Conservation (phyloP, 2,113 vertebrate species). For the Nannobrachium achirus region DNA sequence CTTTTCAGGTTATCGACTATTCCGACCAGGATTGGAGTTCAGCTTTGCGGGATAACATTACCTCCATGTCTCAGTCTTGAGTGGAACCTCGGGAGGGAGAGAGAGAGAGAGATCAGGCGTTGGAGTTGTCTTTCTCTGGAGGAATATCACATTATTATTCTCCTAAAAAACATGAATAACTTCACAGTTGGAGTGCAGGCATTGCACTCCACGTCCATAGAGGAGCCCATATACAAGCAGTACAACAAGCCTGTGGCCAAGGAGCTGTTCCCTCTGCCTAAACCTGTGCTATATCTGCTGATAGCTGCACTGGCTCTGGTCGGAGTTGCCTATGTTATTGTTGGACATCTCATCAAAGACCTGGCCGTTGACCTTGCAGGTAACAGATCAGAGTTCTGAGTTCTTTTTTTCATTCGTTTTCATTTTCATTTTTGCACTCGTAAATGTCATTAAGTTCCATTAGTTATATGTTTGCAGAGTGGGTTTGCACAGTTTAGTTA, state of each 20-base stretch:
- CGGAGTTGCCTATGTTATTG: slow-evolving; percentile 84
- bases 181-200: slow-evolving; percentile 40
- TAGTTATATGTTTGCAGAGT: no score
- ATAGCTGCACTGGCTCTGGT: slow-evolving; percentile 83
- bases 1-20: background rate
- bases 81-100: background rate
- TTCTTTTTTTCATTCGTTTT: no score
- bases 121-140: background rate
- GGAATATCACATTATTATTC: background rate
- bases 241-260: slow-evolving; percentile 73
- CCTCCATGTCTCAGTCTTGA: background rate
- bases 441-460: no score
- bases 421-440: no score
- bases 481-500: no score
- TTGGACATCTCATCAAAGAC: slow-evolving; percentile 88
- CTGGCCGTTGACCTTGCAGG: slow-evolving; percentile 84
- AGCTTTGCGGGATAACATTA: no score
- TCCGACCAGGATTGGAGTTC: background rate
- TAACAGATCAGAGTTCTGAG: slow-evolving; percentile 27
- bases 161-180: slow-evolving; percentile 56
- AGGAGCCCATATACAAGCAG: slow-evolving; percentile 77
- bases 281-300: slow-evolving; percentile 81
- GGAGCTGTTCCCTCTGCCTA: slow-evolving; percentile 81
- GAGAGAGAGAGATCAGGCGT: background rate
- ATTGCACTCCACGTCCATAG: slow-evolving; percentile 53